phyloP scores from a whole-genome alignment of 2,113 vertebrate species.

The Australoheros scitulus region DNA sequence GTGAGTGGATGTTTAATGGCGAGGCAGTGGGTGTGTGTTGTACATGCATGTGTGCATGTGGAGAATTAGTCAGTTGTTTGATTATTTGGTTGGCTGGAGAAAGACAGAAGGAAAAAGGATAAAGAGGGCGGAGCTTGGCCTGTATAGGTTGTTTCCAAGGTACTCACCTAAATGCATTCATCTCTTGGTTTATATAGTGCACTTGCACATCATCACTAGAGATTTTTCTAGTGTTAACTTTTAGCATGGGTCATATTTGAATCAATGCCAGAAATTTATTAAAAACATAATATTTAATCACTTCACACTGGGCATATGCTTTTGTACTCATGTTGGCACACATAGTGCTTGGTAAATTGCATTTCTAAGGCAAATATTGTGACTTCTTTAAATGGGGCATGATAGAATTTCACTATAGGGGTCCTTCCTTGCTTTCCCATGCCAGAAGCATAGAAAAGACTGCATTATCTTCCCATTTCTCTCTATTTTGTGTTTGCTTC shows the following conservation, averaged over 20 bases:
- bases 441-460: constrained; percentile 48
- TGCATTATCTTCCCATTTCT: constrained; percentile 38
- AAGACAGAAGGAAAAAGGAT: constrained; percentile 29
- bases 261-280: not conserved
- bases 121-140: constrained; percentile 15
- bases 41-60: constrained; percentile 22
- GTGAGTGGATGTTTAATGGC: not conserved
- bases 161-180: constrained; percentile 37
- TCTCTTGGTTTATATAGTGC: constrained; percentile 8
- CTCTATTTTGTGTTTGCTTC: constrained; percentile 47
- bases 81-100: constrained; percentile 55
- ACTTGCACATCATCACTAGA: not conserved
- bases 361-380: constrained; percentile 60
- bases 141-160: not conserved
- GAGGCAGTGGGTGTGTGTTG: constrained; percentile 19
- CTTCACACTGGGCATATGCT: not conserved
- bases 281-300: not conserved
- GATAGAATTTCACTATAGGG: constrained; percentile 50
- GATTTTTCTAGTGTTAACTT: not conserved
- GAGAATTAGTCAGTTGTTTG: constrained; percentile 28
- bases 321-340: constrained; percentile 8
- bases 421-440: constrained; percentile 51
- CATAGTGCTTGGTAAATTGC: not conserved
- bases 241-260: not conserved
- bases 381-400: constrained; percentile 47